phyloP scores from a whole-genome alignment of 2,888 invertebrate species.

The Parnassius glacialis region DNA sequence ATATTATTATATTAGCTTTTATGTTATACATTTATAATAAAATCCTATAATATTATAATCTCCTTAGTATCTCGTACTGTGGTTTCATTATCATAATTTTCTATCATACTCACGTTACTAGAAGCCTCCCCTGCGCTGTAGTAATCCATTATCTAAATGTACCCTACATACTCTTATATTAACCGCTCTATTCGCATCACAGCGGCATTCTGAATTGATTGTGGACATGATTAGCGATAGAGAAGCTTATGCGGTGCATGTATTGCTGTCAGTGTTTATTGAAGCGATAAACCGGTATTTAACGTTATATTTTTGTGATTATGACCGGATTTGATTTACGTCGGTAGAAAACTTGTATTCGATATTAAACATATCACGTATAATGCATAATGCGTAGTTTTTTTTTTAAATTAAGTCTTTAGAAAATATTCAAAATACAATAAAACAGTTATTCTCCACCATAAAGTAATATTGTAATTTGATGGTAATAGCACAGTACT shows the following conservation, averaged over 20 bases:
- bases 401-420: too few relatives aligned
- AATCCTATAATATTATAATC: too few relatives aligned
- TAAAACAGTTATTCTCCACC: conserved; percentile 5
- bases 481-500: conserved; percentile 7
- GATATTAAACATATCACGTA: background rate
- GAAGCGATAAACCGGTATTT: conserved; percentile 6
- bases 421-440: too few relatives aligned
- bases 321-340: background rate
- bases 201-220: conserved; percentile 58
- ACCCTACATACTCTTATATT: conserved; percentile 39
- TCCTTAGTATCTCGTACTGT: too few relatives aligned
- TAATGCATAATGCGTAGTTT: too few relatives aligned
- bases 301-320: background rate
- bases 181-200: conserved; percentile 43
- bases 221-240: conserved; percentile 54
- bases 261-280: background rate
- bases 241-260: conserved; percentile 20
- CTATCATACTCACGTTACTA: too few relatives aligned
- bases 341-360: too few relatives aligned
- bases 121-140: background rate
- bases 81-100: too few relatives aligned
- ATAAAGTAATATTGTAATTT: conserved; percentile 16
- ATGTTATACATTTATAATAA: too few relatives aligned
- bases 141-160: conserved; percentile 11
- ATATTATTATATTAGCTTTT: too few relatives aligned